Evolutionary conservation across 2,113 vertebrate species (phyloP).

Genomic region (Rhombomys opimus): DNA sequence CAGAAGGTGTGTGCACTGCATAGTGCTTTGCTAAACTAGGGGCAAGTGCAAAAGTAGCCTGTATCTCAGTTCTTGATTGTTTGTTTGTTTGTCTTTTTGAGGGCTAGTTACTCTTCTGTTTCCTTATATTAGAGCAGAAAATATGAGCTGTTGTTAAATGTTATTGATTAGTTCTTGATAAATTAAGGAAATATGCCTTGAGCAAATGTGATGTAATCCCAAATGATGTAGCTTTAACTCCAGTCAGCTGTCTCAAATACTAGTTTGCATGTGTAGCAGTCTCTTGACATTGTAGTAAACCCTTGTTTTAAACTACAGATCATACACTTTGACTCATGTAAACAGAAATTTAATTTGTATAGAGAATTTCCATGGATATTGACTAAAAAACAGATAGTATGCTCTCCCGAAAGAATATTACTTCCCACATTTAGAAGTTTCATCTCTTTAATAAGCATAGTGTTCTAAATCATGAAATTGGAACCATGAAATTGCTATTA

Average conservation of each 20-base stretch:
- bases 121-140: constrained; percentile 44
- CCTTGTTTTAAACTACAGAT: background rate
- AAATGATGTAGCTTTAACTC: constrained; percentile 28
- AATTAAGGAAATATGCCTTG: background rate
- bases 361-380: background rate
- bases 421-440: constrained; percentile 19
- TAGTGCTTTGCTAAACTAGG: constrained; percentile 1
- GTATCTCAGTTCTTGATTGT: background rate
- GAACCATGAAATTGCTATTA: constrained; percentile 34
- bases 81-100: constrained; percentile 24
- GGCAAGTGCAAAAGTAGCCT: constrained; percentile 10
- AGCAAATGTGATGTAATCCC: background rate
- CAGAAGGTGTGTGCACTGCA: background rate
- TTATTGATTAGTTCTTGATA: background rate
- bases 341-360: background rate
- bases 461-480: constrained; percentile 48
- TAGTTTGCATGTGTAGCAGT: background rate
- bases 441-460: background rate
- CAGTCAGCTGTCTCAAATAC: background rate
- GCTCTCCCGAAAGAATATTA: constrained; percentile 18
- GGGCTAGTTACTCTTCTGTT: background rate
- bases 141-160: background rate
- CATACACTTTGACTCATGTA: background rate
- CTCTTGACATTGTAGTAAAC: background rate
- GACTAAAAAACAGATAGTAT: background rate